Percentiles rank a stretch among this genome's conserved stretches.
These are phyloP conservation scores for Poeciliopsis gracilis DNA, from an alignment of 2,797 vertebrate genomes.

Conservation along the genomic window DNA sequence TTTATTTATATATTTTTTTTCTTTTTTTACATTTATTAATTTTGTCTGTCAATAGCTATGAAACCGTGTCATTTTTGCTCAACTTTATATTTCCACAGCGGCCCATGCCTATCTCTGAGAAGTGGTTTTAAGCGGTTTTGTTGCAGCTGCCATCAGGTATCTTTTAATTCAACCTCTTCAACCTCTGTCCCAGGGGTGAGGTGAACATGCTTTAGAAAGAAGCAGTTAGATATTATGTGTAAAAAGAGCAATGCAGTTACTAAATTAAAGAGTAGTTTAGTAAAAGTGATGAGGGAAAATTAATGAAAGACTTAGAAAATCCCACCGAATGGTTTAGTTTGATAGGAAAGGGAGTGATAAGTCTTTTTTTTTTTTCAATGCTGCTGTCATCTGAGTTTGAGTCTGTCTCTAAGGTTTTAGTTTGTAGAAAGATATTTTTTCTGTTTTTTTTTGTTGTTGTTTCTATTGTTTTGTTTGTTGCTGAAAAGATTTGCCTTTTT, in stretches of 20 bases:
- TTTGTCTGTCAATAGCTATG: background rate
- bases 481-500: conserved; percentile 77
- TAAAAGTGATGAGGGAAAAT: conserved; percentile 60
- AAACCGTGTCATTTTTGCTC: background rate
- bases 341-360: conserved; percentile 62
- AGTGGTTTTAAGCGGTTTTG: conserved; percentile 84
- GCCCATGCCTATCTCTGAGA: conserved; percentile 44
- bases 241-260: conserved; percentile 65
- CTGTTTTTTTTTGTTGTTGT: conserved; percentile 22
- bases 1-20: background rate
- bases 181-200: conserved; percentile 39
- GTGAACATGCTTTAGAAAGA: conserved; percentile 47
- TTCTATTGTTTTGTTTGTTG: conserved; percentile 39
- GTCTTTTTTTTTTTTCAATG: conserved; percentile 72
- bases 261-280: conserved; percentile 61
- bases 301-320: conserved; percentile 52
- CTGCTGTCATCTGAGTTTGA: conserved; percentile 80
- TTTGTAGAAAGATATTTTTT: conserved; percentile 65
- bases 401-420: conserved; percentile 67
- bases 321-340: conserved; percentile 53
- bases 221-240: conserved; percentile 55
- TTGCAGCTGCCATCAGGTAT: conserved; percentile 64
- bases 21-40: background rate
- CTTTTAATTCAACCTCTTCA: conserved; percentile 48
- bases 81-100: background rate